Conservation (phyloP, 2,888 invertebrate species). For the Encarsia formosa region DNA sequence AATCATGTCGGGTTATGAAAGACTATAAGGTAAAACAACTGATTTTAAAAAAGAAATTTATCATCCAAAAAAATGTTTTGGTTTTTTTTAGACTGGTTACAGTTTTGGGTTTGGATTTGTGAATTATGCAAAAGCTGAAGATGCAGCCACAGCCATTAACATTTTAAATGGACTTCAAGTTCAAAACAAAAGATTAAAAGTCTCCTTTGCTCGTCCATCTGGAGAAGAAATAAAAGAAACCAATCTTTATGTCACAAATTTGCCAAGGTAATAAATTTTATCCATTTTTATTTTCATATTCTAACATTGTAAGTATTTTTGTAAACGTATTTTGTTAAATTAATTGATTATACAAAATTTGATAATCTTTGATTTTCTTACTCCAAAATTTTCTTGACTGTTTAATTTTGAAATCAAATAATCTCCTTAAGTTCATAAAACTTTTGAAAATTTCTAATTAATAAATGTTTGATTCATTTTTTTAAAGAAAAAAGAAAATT, state of each 20-base stretch:
- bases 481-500: no score
- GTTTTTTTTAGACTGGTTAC: constrained; percentile 72
- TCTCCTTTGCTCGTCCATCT: constrained; percentile 86
- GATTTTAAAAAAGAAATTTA: constrained; percentile 1
- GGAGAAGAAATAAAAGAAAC: constrained; percentile 91
- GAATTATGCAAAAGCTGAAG: constrained; percentile 80
- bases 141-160: constrained; percentile 81
- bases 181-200: constrained; percentile 89
- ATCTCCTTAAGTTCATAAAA: no score
- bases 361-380: constrained; percentile 1
- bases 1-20: constrained; percentile 87
- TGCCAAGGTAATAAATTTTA: constrained; percentile 65
- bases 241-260: constrained; percentile 88
- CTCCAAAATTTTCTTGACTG: no score
- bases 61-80: not conserved
- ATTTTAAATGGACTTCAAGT: constrained; percentile 83
- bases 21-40: constrained; percentile 68
- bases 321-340: constrained; percentile 10
- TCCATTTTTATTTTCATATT: not conserved
- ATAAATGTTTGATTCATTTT: no score
- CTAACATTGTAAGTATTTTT: not conserved
- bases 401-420: no score
- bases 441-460: no score
- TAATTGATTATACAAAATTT: constrained; percentile 11
- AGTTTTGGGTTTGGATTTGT: constrained; percentile 96